These are phyloP conservation scores for Galleria mellonella DNA, from an alignment of 1,140 invertebrate genomes.

Conservation along the genomic window DNA sequence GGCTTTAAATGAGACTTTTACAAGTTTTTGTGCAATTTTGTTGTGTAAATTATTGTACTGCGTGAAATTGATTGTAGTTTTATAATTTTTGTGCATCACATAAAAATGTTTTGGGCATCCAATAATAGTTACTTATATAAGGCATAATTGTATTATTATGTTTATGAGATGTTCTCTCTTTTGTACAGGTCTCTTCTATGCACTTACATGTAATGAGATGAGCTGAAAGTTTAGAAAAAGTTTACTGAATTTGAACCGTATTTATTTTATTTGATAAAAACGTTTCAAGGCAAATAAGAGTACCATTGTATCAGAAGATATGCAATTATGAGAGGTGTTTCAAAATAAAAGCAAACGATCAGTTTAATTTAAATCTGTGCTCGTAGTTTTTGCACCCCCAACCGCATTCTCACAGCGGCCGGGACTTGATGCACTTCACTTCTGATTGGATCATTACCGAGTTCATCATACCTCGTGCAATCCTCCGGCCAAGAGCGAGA, in stretches of 20 bases:
- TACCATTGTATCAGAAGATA: no score
- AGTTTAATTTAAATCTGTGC: constrained; percentile 70
- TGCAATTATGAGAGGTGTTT: constrained; percentile 22
- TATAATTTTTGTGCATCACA: background rate
- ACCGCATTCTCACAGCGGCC: constrained; percentile 70
- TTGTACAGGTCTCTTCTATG: no score
- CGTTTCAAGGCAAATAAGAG: no score
- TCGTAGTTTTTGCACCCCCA: constrained; percentile 69
- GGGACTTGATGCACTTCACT: constrained; percentile 61
- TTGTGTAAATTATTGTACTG: constrained; percentile 16
- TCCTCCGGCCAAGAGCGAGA: constrained; percentile 58
- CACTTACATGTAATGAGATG: no score
- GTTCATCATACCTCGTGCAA: constrained; percentile 71
- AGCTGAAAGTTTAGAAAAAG: no score
- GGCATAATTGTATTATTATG: no score
- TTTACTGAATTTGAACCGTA: no score
- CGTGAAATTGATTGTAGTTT: constrained; percentile 9
- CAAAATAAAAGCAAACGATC: constrained; percentile 60
- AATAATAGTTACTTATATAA: no score
- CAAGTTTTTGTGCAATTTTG: constrained; percentile 27
- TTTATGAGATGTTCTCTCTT: no score
- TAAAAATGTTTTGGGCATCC: no score
- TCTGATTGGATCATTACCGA: constrained; percentile 74
- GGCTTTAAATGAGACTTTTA: constrained; percentile 41
- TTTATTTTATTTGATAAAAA: no score